phyloP scores from a whole-genome alignment of 2,888 invertebrate species.

The Trichopria drosophilae region DNA sequence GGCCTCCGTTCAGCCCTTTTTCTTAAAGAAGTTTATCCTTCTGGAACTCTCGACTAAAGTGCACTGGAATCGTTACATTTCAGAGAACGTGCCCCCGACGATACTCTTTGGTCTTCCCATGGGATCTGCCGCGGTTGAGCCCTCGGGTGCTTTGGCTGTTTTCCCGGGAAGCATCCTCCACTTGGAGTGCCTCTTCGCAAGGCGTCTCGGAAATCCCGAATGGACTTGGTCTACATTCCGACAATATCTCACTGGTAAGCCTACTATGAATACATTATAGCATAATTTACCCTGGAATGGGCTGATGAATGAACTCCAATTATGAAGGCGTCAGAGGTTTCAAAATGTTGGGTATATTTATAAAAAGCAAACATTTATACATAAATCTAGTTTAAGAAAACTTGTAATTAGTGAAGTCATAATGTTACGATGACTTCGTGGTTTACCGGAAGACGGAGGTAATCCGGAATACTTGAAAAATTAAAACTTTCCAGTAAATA shows the following conservation, averaged over 20 bases:
- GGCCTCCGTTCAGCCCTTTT: conserved; percentile 19
- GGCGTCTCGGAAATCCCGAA: conserved; percentile 77
- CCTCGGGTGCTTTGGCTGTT: conserved; percentile 77
- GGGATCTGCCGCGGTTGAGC: conserved; percentile 80
- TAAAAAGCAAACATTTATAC: too few species aligned
- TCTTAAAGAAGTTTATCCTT: conserved; percentile 33
- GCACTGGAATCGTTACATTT: conserved; percentile 37
- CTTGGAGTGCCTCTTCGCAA: conserved; percentile 79
- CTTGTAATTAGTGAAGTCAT: too few species aligned
- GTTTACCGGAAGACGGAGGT: too few species aligned
- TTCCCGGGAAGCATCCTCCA: conserved; percentile 80
- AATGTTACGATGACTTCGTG: too few species aligned
- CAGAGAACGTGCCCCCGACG: conserved; percentile 82
- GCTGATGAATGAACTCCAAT: too few species aligned
- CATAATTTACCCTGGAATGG: too few species aligned
- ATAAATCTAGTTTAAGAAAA: too few species aligned
- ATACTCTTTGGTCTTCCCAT: conserved; percentile 75
- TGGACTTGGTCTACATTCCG: conserved; percentile 86
- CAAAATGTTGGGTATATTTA: too few species aligned
- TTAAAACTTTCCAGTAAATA: too few species aligned
- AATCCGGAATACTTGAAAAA: too few species aligned
- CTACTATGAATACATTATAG: too few species aligned
- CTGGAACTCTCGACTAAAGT: conserved; percentile 30
- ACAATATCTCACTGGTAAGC: conserved; percentile 75
- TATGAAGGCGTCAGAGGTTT: too few species aligned